These are phyloP conservation scores for Ptychadena robeensis DNA, from an alignment of 2,797 vertebrate genomes.

Conservation along the genomic window DNA sequence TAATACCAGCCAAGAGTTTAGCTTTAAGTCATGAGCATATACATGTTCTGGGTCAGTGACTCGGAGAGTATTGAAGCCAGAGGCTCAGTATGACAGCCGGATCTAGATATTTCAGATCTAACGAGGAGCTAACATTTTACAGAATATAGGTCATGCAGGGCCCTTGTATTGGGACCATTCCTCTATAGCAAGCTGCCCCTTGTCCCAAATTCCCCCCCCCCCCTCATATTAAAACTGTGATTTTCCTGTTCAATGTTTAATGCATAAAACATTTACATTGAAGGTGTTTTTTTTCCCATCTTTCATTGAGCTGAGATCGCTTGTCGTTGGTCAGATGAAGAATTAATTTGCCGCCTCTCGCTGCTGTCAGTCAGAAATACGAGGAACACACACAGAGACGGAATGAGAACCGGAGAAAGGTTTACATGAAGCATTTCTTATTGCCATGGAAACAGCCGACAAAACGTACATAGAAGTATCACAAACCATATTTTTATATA, in stretches of 20 bases:
- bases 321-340: not conserved
- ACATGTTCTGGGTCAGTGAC: too few relatives aligned
- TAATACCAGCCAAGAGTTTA: too few relatives aligned
- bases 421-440: constrained; percentile 52
- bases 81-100: not conserved
- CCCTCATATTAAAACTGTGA: too few relatives aligned
- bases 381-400: constrained; percentile 4
- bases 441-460: constrained; percentile 58
- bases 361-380: constrained; percentile 21
- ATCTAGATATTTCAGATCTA: not conserved
- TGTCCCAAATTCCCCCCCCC: too few relatives aligned
- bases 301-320: not conserved
- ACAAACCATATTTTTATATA: too few relatives aligned
- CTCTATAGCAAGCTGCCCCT: not conserved
- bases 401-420: constrained; percentile 41
- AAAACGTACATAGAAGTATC: constrained; percentile 45
- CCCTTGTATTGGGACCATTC: too few relatives aligned
- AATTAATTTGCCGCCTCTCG: not conserved
- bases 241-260: not conserved
- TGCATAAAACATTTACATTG: not conserved
- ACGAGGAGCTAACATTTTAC: not conserved
- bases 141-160: not conserved
- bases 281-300: not conserved
- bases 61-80: too few relatives aligned
- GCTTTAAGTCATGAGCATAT: too few relatives aligned